These are phyloP conservation scores for Campylorhamphus procurvoides DNA, from an alignment of 2,113 vertebrate species.

Conservation along the genomic window DNA sequence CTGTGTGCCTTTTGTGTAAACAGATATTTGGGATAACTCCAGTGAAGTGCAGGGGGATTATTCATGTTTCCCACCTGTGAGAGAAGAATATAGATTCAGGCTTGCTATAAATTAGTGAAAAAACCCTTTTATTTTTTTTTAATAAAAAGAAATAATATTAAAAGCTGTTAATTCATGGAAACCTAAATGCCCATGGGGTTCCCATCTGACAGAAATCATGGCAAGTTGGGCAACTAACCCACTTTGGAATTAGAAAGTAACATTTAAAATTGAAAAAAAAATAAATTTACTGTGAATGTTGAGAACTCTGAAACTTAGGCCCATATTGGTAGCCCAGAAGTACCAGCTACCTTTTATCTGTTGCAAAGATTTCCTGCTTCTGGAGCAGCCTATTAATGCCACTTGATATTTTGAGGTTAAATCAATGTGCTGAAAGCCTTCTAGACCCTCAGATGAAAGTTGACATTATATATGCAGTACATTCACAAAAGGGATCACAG, in stretches of 20 bases:
- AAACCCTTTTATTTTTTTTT: background rate
- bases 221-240: background rate
- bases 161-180: background rate
- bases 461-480: background rate
- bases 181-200: background rate
- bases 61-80: background rate
- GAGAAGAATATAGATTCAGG: background rate
- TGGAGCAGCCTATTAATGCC: background rate
- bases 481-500: background rate
- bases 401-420: slow-evolving; percentile 17
- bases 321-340: background rate
- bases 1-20: accelerated
- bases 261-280: background rate
- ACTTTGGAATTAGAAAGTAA: background rate
- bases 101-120: background rate
- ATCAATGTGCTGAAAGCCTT: background rate
- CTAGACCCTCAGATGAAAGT: background rate
- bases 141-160: background rate
- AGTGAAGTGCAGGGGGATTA: background rate
- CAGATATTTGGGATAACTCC: background rate
- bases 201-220: background rate
- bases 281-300: background rate
- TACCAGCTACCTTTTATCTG: background rate
- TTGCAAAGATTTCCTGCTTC: background rate
- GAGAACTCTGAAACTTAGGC: background rate